Base-by-base conservation (phyloP, 2,113 vertebrate genomes). In the Neodon shergylaensis region DNA sequence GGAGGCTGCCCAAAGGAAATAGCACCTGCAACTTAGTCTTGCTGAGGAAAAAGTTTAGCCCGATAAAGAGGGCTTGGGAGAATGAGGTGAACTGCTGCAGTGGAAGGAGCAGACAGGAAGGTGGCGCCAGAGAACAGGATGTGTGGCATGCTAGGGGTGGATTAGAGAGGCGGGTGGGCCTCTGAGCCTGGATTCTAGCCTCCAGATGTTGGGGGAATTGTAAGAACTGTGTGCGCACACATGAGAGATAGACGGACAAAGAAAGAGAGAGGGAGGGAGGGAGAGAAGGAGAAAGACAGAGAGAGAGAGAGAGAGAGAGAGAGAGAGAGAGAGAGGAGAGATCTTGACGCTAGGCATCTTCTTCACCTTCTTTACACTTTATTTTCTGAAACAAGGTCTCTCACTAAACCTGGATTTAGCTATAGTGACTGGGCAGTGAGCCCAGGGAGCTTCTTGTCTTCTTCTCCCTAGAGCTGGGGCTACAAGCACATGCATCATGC, bases 101-200 rank as follows among this genome's bases (percentile, higher is more conserved):
- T 3, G 12, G 22, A 70, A 2, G 16, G 36, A 36, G 9, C 26
- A 94, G 26, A 49, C 16, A 36, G 47, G 42, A 36, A 63, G 44
- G 4, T 36, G 19, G 49, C 4, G n/a, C 14, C 16, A 26, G 4
- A 26, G 31, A 22, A 8, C 39, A 4, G 24, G 58, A 66, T 19
- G 22, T 21, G 19, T 44, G 21, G 9, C 39, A 6, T 61, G 28
- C 22, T 26, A n/a, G 70, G 8, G 70, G 36, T n/a, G n/a, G 70
- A 70, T 21, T 9, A 36, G 36, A n/a, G 70, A n/a, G 61, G 39
- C 1, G 0, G 0, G 21, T 42, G 24, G 10, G 5, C 5, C 70
- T 8, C 14, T 2, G 4, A 88, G 72, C 22, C 44, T 73, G 44
- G 21, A 76, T 72, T 91, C 70, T 47, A 93, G 33, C n/a, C 52